Base-by-base conservation (phyloP, 2,797 vertebrate genomes). In the Sebastes reedi region DNA sequence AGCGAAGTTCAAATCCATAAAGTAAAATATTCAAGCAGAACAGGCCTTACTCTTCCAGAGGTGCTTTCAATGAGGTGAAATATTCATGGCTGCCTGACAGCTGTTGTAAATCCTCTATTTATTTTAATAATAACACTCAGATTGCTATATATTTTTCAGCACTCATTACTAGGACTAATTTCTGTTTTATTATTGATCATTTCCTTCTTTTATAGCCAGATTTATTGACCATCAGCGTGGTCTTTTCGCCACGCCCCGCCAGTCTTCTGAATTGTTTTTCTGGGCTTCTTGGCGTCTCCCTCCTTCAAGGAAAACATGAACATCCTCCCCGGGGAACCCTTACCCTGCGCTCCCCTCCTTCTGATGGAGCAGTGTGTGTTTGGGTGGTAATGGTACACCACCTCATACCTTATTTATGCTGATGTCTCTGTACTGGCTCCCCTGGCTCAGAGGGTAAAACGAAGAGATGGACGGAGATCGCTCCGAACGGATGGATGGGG, bases 401-500 rank as follows among this genome's bases (percentile, higher is more conserved):
- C 77, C 82, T 91, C 90, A 92, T 91, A 75, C 80, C 75, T 90
- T 93, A 91, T 91, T 91, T 73, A 92, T 89, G 75, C 75, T 83
- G 79, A 77, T 79, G 87, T 85, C 76, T 86, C 67, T 82, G 65
- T 77, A 66, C 75, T 62, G 73, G 82, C 82, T 89, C 74, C 84
- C 67, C 29, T 12, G 79, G 84, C 78, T 72, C 80, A 16, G 36
- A 77, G 61, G 78, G 72, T 77, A 80, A 80, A 79, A 67, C 24
- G 70, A 36, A 56, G 66, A 72, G 70, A 83, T 78, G 68, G 77
- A 77, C 75, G 55, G 46, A 75, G 70, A 72, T 24, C 20, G 54
- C 65, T 77, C 67, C 55, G 65, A 61, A 29, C 16, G 20, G 46
- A 77, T 50, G n/a, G 32, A 69, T 34, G 25, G 30, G 24, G 22